Conservation (phyloP, 2,797 vertebrate species). For the Thamnophis elegans region DNA sequence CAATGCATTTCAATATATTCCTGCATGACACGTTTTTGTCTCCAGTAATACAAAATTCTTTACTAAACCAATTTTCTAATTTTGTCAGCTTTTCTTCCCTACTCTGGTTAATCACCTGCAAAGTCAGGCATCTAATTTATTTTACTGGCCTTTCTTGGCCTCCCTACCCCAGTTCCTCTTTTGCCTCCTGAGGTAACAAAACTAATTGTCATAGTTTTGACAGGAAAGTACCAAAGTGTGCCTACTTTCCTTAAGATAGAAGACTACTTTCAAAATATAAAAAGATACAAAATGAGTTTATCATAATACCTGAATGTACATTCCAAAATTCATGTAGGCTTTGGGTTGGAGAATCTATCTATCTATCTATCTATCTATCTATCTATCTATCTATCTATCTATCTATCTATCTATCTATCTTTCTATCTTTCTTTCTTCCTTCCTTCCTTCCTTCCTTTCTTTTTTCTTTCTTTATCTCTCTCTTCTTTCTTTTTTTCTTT, state of each 20-base stretch:
- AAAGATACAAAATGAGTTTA: neutral
- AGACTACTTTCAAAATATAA: neutral
- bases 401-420: neutral
- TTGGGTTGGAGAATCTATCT: neutral
- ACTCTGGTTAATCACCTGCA: neutral
- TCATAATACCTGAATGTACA: no score
- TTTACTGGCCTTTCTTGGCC: neutral
- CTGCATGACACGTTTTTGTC: neutral
- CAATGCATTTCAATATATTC: neutral
- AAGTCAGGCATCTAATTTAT: neutral
- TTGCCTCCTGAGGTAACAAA: neutral
- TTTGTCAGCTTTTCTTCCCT: neutral
- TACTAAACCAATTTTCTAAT: neutral
- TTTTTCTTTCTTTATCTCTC: no score
- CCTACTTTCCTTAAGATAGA: neutral
- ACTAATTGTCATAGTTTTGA: constrained; percentile 2
- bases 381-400: no score
- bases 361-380: no score
- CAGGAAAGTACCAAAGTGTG: neutral
- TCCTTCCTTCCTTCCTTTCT: neutral
- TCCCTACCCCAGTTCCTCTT: neutral
- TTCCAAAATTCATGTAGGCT: neutral
- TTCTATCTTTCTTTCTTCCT: neutral
- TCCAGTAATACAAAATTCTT: neutral
- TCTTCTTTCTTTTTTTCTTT: neutral